phyloP scores from a whole-genome alignment of 2,797 vertebrate genomes.

The Lithobates sylvaticus region DNA sequence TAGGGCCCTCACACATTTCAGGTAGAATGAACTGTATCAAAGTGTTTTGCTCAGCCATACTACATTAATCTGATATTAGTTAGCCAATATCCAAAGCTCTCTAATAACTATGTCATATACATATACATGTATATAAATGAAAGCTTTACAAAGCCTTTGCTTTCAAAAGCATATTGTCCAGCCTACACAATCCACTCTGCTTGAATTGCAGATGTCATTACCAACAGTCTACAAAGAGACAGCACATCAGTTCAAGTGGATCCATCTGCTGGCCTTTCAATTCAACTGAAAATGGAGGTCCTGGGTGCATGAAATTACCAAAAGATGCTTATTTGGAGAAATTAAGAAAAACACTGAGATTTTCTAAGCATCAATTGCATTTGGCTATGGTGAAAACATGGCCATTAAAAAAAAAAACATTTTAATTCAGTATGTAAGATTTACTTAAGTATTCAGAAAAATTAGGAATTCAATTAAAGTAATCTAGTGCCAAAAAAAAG shows the following conservation, averaged over 20 bases:
- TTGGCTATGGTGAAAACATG: not conserved
- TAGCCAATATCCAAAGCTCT: not conserved
- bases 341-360: not conserved
- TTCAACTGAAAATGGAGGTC: not conserved
- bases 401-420: no score
- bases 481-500: no score
- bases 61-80: not conserved
- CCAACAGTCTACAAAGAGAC: not conserved
- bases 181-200: not conserved
- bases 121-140: not conserved
- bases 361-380: not conserved
- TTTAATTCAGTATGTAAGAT: not conserved
- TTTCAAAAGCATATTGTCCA: not conserved
- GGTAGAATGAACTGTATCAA: not conserved
- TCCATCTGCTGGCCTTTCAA: not conserved
- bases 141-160: not conserved
- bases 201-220: not conserved
- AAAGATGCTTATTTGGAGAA: not conserved
- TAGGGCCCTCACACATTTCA: no score
- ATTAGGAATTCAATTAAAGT: not conserved
- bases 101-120: not conserved
- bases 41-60: not conserved
- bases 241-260: not conserved
- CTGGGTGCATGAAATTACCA: not conserved
- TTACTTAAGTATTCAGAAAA: not conserved